phyloP scores from a whole-genome alignment of 1,140 invertebrate genomes.

The Samia ricini region DNA sequence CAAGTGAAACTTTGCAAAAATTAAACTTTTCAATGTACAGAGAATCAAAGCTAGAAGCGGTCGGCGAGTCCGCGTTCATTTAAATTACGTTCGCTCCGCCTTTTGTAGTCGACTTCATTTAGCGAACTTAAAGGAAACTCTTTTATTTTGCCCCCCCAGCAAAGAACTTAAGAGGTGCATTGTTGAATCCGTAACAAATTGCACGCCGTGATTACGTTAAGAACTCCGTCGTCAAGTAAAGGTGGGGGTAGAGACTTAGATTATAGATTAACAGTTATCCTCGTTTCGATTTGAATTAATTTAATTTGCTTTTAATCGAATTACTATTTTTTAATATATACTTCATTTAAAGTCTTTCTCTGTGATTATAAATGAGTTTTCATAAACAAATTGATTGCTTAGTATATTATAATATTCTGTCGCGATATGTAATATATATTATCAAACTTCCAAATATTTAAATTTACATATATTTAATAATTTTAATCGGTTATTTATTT shows the following conservation, averaged over 20 bases:
- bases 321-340: background rate
- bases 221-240: slow-evolving; percentile 34
- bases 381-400: too few species aligned
- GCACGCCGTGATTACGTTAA: slow-evolving; percentile 67
- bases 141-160: slow-evolving; percentile 58
- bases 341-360: too few species aligned
- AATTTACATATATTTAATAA: too few species aligned
- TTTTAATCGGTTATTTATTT: too few species aligned
- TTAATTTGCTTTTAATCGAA: slow-evolving; percentile 24
- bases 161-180: slow-evolving; percentile 71
- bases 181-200: slow-evolving; percentile 75
- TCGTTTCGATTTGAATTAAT: slow-evolving; percentile 23
- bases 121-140: slow-evolving; percentile 67
- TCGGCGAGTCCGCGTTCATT: slow-evolving; percentile 55
- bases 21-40: slow-evolving; percentile 64
- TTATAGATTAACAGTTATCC: slow-evolving; percentile 48
- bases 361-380: too few species aligned
- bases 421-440: too few species aligned
- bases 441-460: too few species aligned
- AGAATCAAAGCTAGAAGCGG: slow-evolving; percentile 60
- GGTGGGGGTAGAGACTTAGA: slow-evolving; percentile 29
- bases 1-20: slow-evolving; percentile 63
- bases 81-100: slow-evolving; percentile 65
- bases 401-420: too few species aligned
- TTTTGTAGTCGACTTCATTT: slow-evolving; percentile 76